Base-by-base conservation (phyloP, 2,888 invertebrate genomes). In the Drosophila barbarae region DNA sequence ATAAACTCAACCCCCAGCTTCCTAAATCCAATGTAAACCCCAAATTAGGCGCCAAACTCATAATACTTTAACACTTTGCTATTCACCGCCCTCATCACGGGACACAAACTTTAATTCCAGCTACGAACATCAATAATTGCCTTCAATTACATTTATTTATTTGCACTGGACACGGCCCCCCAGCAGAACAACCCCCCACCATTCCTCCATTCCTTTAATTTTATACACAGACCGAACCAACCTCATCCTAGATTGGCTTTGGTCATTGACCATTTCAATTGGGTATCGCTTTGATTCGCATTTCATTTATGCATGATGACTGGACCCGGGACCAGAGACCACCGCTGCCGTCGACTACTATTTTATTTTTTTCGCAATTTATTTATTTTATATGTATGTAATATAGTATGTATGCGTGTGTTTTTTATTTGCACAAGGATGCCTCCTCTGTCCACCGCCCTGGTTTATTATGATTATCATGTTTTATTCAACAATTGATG, bases 401-500 rank as follows among this genome's bases (percentile, higher is more conserved):
- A 46, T 30, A 3, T 66, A 30, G 44, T 10, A 34, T 41, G 47
- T 52, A 39, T 23, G 39, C 50, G 57, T 15, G n/a, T 51, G 44
- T 63, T 58, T 71, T 65, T 65, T 71, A 57, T 36, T 30, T 52
- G 50, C 12, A 5, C 21, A 35, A 44, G 49, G 21, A 36, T 36
- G 1, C n/a, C n/a, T 13, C 13, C 41, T 42, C 23, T 26, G 13
- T 26, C 21, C 44, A 38, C 63, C 52, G n/a, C 2, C 13, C 44
- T 32, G 64, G 63, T 83, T 78, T 78, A 80, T 84, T 79, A 84
- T 79, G 84, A 81, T 84, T 81, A 83, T 84, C 85, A 81, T 81
- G 85, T 83, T 84, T 85, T 84, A 85, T 82, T 83, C 81, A 82
- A 83, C 85, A 82, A 85, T 82, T 82, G 81, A 82, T 77, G 85